These are phyloP conservation scores for Wasmannia auropunctata DNA, from an alignment of 1,140 invertebrate species.

Conservation along the genomic window DNA sequence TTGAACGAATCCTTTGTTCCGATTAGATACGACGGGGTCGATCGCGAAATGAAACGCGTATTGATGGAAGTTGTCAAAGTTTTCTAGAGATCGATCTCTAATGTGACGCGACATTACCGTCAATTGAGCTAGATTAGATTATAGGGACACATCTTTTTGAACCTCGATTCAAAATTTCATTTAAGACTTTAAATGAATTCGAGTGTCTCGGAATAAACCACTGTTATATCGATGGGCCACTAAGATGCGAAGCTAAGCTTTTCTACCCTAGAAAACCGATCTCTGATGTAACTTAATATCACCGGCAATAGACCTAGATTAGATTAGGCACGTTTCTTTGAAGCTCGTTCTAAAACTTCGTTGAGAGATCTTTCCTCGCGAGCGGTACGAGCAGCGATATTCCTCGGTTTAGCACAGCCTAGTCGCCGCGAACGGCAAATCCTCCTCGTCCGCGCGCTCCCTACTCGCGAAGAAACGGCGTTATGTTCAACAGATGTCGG, in stretches of 20 bases:
- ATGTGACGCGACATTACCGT: not conserved
- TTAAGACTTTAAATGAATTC: not conserved
- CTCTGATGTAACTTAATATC: not conserved
- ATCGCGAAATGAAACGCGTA: not conserved
- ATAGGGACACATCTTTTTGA: not conserved
- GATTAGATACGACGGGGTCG: not conserved
- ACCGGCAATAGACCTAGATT: not conserved
- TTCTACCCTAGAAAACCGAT: not conserved
- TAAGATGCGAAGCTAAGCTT: not conserved
- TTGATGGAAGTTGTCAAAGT: not conserved
- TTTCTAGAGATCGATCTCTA: not conserved
- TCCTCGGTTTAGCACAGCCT: conserved; percentile 17
- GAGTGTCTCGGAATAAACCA: not conserved
- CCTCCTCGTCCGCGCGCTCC: not conserved
- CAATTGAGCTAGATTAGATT: not conserved
- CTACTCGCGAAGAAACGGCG: conserved; percentile 32
- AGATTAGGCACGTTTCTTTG: not conserved
- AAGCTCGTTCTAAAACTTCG: not conserved
- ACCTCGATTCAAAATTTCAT: not conserved
- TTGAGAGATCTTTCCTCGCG: no score
- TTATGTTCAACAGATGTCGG: conserved; percentile 73
- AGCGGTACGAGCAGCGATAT: not conserved
- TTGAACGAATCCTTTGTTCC: not conserved
- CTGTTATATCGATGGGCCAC: not conserved
- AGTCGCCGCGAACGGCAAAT: not conserved